Conservation (phyloP, 2,113 vertebrate species). For the Manacus vitellinus region DNA sequence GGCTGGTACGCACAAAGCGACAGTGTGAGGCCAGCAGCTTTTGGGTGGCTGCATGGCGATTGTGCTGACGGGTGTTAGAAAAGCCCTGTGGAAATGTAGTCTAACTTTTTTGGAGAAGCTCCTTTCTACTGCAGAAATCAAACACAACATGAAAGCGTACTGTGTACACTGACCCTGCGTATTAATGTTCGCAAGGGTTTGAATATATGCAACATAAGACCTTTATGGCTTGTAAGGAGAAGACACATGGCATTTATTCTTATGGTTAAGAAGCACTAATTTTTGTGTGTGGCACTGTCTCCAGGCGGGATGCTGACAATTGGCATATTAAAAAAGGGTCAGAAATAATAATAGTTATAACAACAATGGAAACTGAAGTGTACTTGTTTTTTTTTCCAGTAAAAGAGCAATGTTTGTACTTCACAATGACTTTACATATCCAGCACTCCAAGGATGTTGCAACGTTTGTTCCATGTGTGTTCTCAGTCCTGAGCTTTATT, state of each 20-base stretch:
- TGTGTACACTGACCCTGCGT: accelerated
- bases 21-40: slow-evolving; percentile 9
- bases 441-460: not conserved
- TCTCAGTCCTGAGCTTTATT: not conserved
- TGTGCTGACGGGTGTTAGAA: not conserved
- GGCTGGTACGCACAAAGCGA: not conserved
- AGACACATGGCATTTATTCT: not conserved
- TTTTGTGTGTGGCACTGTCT: not conserved
- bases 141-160: accelerated
- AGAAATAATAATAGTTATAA: not conserved
- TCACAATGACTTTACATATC: not conserved
- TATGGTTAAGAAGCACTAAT: not conserved
- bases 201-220: accelerated
- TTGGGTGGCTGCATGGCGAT: not conserved
- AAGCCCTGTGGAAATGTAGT: not conserved
- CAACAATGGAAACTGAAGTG: not conserved
- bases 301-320: not conserved
- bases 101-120: not conserved
- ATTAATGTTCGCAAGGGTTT: accelerated
- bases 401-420: not conserved
- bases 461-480: not conserved
- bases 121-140: not conserved
- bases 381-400: accelerated
- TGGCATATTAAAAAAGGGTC: not conserved
- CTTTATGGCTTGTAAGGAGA: not conserved